Conservation (phyloP, 2,113 vertebrate genomes). For the Trichechus manatus region DNA sequence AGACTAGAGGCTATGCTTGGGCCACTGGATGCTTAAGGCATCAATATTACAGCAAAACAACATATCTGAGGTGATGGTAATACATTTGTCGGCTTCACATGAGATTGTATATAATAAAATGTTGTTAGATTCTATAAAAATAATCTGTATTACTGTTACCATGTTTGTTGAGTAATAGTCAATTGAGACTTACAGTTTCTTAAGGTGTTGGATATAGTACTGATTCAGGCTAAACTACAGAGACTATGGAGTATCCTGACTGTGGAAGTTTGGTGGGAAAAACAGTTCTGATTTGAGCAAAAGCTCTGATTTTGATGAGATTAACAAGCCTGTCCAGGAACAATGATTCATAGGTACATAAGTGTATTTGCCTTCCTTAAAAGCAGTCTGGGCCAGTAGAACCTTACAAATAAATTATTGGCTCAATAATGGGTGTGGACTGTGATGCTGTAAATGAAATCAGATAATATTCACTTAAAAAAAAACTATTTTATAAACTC, state of each 20-base stretch:
- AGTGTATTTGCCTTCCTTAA: neutral
- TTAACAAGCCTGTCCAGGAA: neutral
- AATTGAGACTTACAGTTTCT: neutral
- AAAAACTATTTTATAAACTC: neutral
- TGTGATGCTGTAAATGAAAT: slow-evolving; percentile 10
- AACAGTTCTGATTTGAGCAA: neutral
- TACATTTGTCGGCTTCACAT: neutral
- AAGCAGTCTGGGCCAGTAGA: neutral
- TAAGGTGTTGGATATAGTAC: neutral
- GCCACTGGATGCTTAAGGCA: too few relatives aligned
- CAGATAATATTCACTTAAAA: slow-evolving; percentile 7
- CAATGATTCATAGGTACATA: neutral
- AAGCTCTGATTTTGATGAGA: neutral
- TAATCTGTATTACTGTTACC: neutral
- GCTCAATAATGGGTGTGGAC: neutral
- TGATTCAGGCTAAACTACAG: neutral
- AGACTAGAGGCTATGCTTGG: too few relatives aligned
- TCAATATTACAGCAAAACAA: too few relatives aligned
- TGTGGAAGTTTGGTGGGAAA: neutral
- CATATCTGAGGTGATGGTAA: neutral
- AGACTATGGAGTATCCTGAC: neutral
- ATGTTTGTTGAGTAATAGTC: neutral
- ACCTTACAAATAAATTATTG: slow-evolving; percentile 10
- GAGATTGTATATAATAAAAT: neutral
- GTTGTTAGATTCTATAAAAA: neutral